A percentile compares a stretch with the other conserved stretches of the same genome.
Evolutionary conservation across 2,888 invertebrate species (phyloP).

Genomic region (Eueremaeus valkanovi): DNA sequence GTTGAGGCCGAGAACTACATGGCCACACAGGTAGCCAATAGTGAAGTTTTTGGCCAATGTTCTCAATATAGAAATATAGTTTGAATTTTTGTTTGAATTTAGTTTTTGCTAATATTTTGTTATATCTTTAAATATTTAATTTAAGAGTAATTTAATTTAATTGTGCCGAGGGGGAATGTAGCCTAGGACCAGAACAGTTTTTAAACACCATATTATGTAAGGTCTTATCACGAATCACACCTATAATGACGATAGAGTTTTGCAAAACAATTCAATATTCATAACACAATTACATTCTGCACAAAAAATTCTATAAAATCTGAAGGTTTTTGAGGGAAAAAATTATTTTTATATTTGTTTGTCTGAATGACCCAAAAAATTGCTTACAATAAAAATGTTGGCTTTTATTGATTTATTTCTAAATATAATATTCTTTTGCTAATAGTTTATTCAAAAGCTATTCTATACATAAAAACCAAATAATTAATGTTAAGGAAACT

Average conservation of each 20-base stretch:
- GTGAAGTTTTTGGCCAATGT: too few species aligned
- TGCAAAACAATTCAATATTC: background rate
- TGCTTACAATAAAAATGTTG: background rate
- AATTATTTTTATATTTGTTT: constrained; percentile 4
- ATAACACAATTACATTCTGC: background rate
- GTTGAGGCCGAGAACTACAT: too few species aligned
- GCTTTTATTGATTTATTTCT: background rate
- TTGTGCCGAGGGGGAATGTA: background rate
- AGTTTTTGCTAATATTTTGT: too few species aligned
- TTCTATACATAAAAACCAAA: background rate
- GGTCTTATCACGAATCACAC: background rate
- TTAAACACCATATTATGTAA: background rate
- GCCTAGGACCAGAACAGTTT: background rate
- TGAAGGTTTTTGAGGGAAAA: background rate
- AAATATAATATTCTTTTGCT: background rate
- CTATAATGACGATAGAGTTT: background rate
- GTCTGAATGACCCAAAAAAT: constrained; percentile 10
- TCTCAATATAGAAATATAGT: too few species aligned
- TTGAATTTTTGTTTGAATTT: too few species aligned
- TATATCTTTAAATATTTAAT: too few species aligned
- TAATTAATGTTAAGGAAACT: constrained; percentile 22
- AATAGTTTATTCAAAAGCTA: constrained; percentile 4
- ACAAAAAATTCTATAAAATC: background rate
- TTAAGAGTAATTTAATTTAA: too few species aligned
- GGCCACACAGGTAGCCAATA: too few species aligned